Conservation (phyloP, 2,888 invertebrate species). For the Sphaerophoria taeniata region DNA sequence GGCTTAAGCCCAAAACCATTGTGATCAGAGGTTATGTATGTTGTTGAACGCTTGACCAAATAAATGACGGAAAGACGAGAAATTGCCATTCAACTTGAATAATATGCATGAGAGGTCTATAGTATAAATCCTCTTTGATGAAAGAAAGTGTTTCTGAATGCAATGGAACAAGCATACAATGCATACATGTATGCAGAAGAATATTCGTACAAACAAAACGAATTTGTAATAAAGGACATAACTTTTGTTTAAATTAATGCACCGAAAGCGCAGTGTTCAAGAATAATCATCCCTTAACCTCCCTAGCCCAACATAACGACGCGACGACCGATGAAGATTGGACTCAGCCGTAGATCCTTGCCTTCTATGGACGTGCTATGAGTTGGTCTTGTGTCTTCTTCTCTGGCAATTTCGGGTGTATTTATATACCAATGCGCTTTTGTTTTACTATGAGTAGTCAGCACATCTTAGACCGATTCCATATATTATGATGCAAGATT, state of each 20-base stretch:
- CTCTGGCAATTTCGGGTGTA: background rate
- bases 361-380: slow-evolving; percentile 48
- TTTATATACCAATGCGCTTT: slow-evolving; percentile 11
- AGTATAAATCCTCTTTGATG: slow-evolving; percentile 32
- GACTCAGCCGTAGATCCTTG: slow-evolving; percentile 65
- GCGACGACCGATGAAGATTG: slow-evolving; percentile 44
- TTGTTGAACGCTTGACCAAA: slow-evolving; percentile 72
- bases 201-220: slow-evolving; percentile 71
- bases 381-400: slow-evolving; percentile 20
- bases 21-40: slow-evolving; percentile 10
- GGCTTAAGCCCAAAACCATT: slow-evolving; percentile 44
- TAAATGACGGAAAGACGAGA: slow-evolving; percentile 72
- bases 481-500: slow-evolving; percentile 77
- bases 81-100: slow-evolving; percentile 71
- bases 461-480: slow-evolving; percentile 19
- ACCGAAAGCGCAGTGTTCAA: slow-evolving; percentile 67
- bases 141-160: slow-evolving; percentile 49
- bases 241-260: slow-evolving; percentile 73
- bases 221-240: slow-evolving; percentile 74
- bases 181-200: slow-evolving; percentile 17
- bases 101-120: slow-evolving; percentile 52
- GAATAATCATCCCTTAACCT: slow-evolving; percentile 62
- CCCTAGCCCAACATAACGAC: no score
- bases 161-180: slow-evolving; percentile 60
- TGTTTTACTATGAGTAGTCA: background rate